A percentile compares a stretch with the other conserved stretches of the same genome.
phyloP scores from a whole-genome alignment of 1,140 invertebrate genomes.

The Phortica variegata region DNA sequence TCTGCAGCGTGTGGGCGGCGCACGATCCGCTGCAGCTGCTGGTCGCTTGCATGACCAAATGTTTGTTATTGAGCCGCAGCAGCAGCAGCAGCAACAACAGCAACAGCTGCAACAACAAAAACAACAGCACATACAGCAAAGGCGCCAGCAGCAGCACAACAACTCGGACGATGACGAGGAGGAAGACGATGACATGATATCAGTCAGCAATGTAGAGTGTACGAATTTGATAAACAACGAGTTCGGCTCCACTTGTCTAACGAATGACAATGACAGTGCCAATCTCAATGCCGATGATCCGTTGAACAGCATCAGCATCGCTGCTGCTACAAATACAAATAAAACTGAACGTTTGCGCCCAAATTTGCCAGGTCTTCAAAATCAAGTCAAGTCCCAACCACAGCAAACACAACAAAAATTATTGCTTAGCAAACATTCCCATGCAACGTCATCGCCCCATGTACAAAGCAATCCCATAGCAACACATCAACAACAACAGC shows the following conservation, averaged over 20 bases:
- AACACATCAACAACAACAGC: constrained; percentile 5
- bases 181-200: constrained; percentile 42
- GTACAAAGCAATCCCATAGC: constrained; percentile 23
- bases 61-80: too few species aligned
- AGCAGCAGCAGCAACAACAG: constrained; percentile 4
- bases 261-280: constrained; percentile 12
- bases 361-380: too few species aligned
- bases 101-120: constrained; percentile 3
- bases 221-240: constrained; percentile 42
- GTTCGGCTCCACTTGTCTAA: constrained; percentile 3
- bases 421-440: not conserved
- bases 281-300: constrained; percentile 6
- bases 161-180: constrained; percentile 32
- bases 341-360: too few species aligned
- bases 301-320: constrained; percentile 10
- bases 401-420: not conserved
- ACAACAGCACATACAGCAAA: constrained; percentile 19
- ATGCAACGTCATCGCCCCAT: constrained; percentile 12
- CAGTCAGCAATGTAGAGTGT: constrained; percentile 39
- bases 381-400: not conserved
- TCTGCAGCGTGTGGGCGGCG: too few species aligned
- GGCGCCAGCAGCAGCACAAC: constrained; percentile 21
- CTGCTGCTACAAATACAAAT: too few species aligned
- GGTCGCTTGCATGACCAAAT: too few species aligned
- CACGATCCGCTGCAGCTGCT: too few species aligned